These are phyloP conservation scores for Macrobrachium nipponense DNA, from an alignment of 1,140 invertebrate genomes.

Conservation along the genomic window DNA sequence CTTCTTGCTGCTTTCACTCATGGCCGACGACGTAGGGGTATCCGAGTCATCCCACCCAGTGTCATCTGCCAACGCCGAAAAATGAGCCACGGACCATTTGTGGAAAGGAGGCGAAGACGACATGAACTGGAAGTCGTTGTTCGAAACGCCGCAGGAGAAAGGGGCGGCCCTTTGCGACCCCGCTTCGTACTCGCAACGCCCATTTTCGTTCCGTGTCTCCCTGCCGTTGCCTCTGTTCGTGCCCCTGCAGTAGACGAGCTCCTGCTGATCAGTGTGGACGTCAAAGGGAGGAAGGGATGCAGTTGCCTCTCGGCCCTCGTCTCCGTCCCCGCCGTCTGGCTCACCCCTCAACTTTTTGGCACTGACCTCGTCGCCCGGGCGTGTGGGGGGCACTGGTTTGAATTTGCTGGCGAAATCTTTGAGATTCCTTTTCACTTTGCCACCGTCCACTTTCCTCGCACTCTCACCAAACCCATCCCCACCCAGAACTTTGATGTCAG, in stretches of 20 bases:
- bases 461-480: neutral
- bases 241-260: neutral
- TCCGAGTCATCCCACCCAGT: too few relatives aligned
- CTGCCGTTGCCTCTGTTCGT: neutral
- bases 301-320: neutral
- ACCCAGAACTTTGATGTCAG: constrained; percentile 1
- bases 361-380: neutral
- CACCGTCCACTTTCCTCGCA: neutral
- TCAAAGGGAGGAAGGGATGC: constrained; percentile 31
- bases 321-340: neutral
- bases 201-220: neutral
- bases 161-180: too few relatives aligned
- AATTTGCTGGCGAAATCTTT: constrained; percentile 30
- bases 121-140: too few relatives aligned
- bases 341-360: neutral
- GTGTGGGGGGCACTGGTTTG: neutral
- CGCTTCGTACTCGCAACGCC: too few relatives aligned
- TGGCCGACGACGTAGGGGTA: too few relatives aligned
- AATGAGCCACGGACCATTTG: too few relatives aligned
- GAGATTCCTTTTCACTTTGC: constrained; percentile 32
- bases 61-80: too few relatives aligned
- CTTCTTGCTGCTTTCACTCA: too few relatives aligned
- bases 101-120: too few relatives aligned
- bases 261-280: neutral
- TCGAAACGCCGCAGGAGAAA: too few relatives aligned